Base-by-base conservation (phyloP, 2,888 invertebrate genomes). In the Coleophora flavipennella region DNA sequence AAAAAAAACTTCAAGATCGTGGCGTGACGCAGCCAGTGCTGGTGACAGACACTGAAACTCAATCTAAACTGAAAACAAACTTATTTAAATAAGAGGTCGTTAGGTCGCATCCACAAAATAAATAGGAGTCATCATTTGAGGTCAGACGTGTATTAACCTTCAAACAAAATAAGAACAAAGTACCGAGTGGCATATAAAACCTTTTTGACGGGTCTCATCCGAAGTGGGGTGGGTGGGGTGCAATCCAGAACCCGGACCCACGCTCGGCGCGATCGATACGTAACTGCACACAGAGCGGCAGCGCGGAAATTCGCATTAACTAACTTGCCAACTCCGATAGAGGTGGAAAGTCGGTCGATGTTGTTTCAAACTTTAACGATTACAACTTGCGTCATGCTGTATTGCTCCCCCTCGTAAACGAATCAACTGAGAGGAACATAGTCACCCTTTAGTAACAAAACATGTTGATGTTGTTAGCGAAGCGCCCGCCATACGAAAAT, bases 151-250 rank as follows among this genome's bases (percentile, higher is more conserved):
- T 71, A 75, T 80, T 83, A 84, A 83, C 83, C 80, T 84, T 83
- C 80, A 83, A 81, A 81, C 73, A 71, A 77, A 80, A 81, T 75
- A 78, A 78, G 78, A 79, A 76, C 77, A 77, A 80, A 79, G 77
- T 71, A 69, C 67, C 62, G 69, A 74, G 66, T 67, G 67, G 69
- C 68, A 69, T 69, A 67, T 72, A 62, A 72, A 71, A 65, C 65
- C 66, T 69, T 74, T 69, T 67, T 65, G 67, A 63, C 56, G 62
- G 59, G 36, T 43, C 37, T 33, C 8, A 38, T 37, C 31, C 38
- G 49, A 37, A 44, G 48, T 42, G 38, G 52, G 54, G 42, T 43
- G 55, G 53, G 55, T 54, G 57, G 59, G 55, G 67, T 54, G 68
- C 75, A 77, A 6, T 20, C 3, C 20, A 20, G 20, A 73, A 73